Conservation (phyloP, 2,113 vertebrate genomes). For the Podarcis muralis region DNA sequence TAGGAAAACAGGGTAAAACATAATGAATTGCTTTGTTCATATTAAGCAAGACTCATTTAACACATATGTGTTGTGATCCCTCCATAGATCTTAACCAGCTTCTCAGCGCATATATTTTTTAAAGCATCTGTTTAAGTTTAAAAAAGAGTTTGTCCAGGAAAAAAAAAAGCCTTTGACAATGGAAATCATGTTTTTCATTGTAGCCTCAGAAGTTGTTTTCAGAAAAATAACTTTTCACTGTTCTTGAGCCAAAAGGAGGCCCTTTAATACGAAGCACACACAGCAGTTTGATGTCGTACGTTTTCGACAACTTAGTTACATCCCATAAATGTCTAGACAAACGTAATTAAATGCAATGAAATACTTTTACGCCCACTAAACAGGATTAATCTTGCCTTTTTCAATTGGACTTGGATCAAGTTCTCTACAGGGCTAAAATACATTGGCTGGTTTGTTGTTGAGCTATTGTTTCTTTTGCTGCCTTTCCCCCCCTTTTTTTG, state of each 20-base stretch:
- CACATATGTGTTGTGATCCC: background rate
- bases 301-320: slow-evolving; percentile 1
- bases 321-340: slow-evolving; percentile 41
- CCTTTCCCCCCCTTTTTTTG: background rate
- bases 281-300: slow-evolving; percentile 14
- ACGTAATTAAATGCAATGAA: slow-evolving; percentile 36
- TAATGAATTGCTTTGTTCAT: background rate
- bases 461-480: background rate
- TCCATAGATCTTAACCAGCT: background rate
- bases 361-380: slow-evolving; percentile 19
- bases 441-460: background rate
- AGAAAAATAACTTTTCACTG: slow-evolving; percentile 29
- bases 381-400: slow-evolving; percentile 28
- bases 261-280: slow-evolving; percentile 29
- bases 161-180: slow-evolving; percentile 35
- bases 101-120: slow-evolving; percentile 12
- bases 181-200: slow-evolving; percentile 42
- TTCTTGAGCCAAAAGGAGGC: slow-evolving; percentile 45
- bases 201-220: slow-evolving; percentile 3
- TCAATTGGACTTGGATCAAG: slow-evolving; percentile 6
- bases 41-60: slow-evolving; percentile 1
- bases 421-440: slow-evolving; percentile 23
- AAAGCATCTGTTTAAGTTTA: slow-evolving; percentile 24
- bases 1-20: background rate
- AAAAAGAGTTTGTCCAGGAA: slow-evolving; percentile 19